phyloP scores from a whole-genome alignment of 2,797 vertebrate species.

The Enteromius unitaeniatus region DNA sequence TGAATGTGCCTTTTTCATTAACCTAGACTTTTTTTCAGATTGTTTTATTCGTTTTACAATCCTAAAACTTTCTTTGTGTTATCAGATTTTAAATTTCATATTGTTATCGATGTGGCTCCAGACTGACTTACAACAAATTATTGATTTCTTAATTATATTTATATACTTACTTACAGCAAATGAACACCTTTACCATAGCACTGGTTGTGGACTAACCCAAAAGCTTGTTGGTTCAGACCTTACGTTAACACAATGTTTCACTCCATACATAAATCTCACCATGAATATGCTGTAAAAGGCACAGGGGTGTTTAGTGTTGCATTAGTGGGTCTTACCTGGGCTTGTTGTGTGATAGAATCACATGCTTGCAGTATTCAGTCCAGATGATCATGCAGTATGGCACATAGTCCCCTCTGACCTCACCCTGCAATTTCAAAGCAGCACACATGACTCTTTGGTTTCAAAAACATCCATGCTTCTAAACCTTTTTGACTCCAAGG shows the following conservation, averaged over 20 bases:
- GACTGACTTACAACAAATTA: neutral
- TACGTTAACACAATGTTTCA: neutral
- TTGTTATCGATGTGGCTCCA: neutral
- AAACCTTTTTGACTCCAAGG: neutral
- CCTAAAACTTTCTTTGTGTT: neutral
- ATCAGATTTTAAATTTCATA: neutral
- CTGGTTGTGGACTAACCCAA: neutral
- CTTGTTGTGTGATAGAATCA: neutral
- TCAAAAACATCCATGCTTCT: neutral
- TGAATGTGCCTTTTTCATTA: neutral
- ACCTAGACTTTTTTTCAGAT: neutral
- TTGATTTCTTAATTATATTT: neutral
- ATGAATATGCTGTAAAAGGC: neutral
- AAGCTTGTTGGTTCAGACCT: neutral
- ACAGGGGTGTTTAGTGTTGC: neutral
- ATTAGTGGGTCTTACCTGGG: neutral
- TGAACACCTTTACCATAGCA: neutral
- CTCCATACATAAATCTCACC: neutral
- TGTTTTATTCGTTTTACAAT: neutral
- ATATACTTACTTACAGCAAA: neutral
- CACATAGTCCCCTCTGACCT: neutral
- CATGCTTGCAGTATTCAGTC: neutral
- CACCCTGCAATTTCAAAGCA: slow-evolving; percentile 18
- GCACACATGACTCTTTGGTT: slow-evolving; percentile 6
- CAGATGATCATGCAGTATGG: neutral